Evolutionary conservation across 2,888 invertebrate genomes (phyloP), one percentile per base, ranked within the genome.

Genomic region (Chrysotoxum bicinctum): DNA sequence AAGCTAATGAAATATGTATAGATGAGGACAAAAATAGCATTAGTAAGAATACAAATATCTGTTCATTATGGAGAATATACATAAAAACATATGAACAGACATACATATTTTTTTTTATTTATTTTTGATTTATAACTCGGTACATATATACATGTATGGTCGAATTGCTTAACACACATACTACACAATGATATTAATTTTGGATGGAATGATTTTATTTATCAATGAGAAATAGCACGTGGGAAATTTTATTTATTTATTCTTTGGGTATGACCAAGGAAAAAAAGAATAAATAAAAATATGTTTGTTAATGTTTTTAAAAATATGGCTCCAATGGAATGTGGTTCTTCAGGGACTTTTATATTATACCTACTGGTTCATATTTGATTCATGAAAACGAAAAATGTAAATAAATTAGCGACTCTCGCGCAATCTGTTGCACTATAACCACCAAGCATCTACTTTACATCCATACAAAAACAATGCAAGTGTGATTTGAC

Each of bases 21-120:
- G 66, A 76, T 79, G 80, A 76, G 60, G 75, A 85, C 60, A 72
- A 75, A 80, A 85, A 80, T 80, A 85, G 81, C 73, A 62, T 73
- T 64, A 32, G 52, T 83, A 84, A 84, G 79, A 72, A 76, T 85
- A 75, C 68, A 85, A 79, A 48, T 62, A 19, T 66, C 77, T 85
- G 30, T 62, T 81, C 62, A 80, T 68, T n/a, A 68, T 81, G 69
- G 68, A 73, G 6, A 23, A 43, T 16, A n/a, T 9, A 2, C 3
- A 9, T 16, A 43, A 7, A 14, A 0, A 12, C 66, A 68, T 69
- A 21, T 9, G 10, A 19, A 50, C 23, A 16, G 10, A 10, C 21
- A 50, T 21, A 21, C 3, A 2, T 48, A 21, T 54, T 56, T 19
- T 19, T 73, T 66, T 69, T 74, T 79, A 21, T 56, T 45, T 64